phyloP scores from a whole-genome alignment of 2,113 vertebrate genomes.

The Tonatia bakeri region DNA sequence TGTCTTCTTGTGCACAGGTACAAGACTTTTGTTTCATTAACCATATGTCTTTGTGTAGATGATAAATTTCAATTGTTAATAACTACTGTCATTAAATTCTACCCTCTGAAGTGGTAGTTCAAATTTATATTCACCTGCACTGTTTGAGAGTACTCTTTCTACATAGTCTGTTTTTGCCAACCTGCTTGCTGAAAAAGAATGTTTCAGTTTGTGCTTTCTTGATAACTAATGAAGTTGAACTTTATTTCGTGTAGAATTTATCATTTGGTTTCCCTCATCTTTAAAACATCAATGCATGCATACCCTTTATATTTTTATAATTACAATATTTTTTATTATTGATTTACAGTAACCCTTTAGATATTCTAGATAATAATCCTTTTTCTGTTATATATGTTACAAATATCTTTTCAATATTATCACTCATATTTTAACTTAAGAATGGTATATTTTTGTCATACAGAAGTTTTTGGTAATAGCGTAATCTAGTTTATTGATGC shows the following conservation, averaged over 20 bases:
- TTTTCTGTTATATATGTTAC: not conserved
- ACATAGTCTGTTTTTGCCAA: not conserved
- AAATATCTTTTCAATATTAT: not conserved
- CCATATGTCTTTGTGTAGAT: not conserved
- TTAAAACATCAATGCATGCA: not conserved
- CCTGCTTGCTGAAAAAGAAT: not conserved
- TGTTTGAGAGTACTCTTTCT: not conserved
- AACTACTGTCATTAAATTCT: not conserved
- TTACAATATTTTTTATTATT: not conserved
- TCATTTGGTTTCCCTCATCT: not conserved
- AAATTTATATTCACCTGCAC: not conserved
- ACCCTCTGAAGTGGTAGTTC: not conserved
- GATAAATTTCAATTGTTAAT: not conserved
- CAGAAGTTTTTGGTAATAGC: not conserved
- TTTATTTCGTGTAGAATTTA: not conserved
- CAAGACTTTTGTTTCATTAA: not conserved
- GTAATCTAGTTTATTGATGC: not conserved
- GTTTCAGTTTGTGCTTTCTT: not conserved
- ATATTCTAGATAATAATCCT: too few relatives aligned
- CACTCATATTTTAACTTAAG: not conserved
- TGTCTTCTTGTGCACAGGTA: not conserved
- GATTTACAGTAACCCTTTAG: too few relatives aligned
- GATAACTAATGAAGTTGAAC: too few relatives aligned
- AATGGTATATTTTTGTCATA: not conserved
- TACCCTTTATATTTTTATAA: not conserved